Evolutionary conservation across 2,797 vertebrate genomes (phyloP), one percentile per base, ranked within the genome.

Genomic region (Xiphorhynchus erythropygius): DNA sequence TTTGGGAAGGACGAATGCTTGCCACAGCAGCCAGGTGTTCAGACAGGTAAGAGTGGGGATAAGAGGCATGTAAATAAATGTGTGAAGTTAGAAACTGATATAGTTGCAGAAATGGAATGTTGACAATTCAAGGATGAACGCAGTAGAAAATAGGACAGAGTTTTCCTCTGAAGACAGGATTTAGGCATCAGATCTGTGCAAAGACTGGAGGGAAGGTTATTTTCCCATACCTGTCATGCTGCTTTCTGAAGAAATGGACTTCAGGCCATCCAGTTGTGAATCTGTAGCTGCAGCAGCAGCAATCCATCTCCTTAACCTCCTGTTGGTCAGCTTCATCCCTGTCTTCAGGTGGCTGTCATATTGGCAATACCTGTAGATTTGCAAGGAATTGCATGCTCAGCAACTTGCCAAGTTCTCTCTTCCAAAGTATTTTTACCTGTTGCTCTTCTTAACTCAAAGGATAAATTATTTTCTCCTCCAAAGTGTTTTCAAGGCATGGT

Each of bases 401-500:
- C 53, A 83, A 11, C 47, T 87, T 42, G 22, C 33, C 0, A 2
- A 37, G 12, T 74, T 85, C 22, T 41, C 5, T 63, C 24, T 81
- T 39, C 70, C 17, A 8, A 60, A 42, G 33, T 86, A 59, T 70
- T 93, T 88, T 92, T 95, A 80, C 35, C 56, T 83, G 44, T 84
- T 94, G 49, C 32, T 87, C 41, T 69, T 84, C 71, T 80, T 92
- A 84, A 84, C 42, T 92, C 63, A 95, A 87, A 94, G 30, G 50
- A 22, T 39, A 88, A 84, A 78, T 93, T 91, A 90, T 84, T 91
- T 94, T 92, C 74, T 73, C 70, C 35, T 91, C 44, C 73, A 6
- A 23, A 55, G 32, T 91, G 85, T 96, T 94, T 94, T 86, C 33
- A 89, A 86, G 67, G 62, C 69, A 85, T n/a, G 16, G 53, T 93